These are phyloP conservation scores for Biston stratarius DNA, from an alignment of 2,888 invertebrate species.

Conservation along the genomic window DNA sequence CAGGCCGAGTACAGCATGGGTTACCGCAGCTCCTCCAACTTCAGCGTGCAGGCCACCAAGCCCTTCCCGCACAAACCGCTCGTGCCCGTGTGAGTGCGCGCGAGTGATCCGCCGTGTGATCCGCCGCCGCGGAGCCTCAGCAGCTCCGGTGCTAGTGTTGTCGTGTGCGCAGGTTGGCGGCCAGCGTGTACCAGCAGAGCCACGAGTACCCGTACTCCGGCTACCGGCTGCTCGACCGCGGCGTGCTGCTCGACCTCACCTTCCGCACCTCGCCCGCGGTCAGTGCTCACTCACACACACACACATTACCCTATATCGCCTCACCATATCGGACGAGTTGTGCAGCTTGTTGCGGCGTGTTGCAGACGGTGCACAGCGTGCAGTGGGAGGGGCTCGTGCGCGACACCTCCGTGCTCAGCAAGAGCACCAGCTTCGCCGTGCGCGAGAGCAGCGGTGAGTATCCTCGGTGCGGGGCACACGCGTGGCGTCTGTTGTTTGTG, in stretches of 20 bases:
- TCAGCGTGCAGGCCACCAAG: constrained; percentile 92
- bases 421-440: constrained; percentile 90
- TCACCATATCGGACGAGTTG: no score
- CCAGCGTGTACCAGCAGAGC: constrained; percentile 91
- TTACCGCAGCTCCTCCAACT: constrained; percentile 92
- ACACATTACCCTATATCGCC: no score
- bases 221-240: constrained; percentile 92
- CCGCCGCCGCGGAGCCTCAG: background rate
- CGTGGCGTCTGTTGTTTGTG: no score
- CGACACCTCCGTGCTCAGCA: constrained; percentile 90
- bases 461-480: no score
- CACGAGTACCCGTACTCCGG: constrained; percentile 93
- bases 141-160: constrained; percentile 30
- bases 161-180: constrained; percentile 85
- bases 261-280: constrained; percentile 88
- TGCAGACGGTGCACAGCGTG: constrained; percentile 92
- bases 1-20: constrained; percentile 95
- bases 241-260: constrained; percentile 91
- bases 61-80: constrained; percentile 91
- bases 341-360: background rate
- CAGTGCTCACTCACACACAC: constrained; percentile 44
- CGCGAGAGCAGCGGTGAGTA: constrained; percentile 91
- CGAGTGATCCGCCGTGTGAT: no score
- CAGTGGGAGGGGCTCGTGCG: constrained; percentile 96
- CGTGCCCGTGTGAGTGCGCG: constrained; percentile 87